Evolutionary conservation across 2,113 vertebrate species (phyloP), one percentile per base, ranked within the genome.

Genomic region (Fukomys damarensis): DNA sequence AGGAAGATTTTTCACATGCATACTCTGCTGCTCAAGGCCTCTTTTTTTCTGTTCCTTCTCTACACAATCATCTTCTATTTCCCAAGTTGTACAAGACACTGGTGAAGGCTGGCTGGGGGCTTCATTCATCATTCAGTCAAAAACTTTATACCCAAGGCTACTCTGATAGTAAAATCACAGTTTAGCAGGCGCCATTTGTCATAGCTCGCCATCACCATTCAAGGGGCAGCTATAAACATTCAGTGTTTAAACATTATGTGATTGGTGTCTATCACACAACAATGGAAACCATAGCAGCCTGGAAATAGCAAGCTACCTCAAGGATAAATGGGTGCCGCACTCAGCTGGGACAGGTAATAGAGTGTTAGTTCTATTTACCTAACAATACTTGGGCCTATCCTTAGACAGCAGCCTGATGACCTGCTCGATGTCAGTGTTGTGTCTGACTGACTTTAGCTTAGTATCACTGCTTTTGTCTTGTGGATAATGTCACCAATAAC

Each of bases 401-500:
- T 74, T 1, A 95, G 80, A 95, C 12, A 92, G 90, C 72, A 92
- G 84, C 76, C 28, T 92, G 76, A 26, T 77, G 65, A 46, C 90
- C 41, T 10, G 3, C 32, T 83, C 43, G 83, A 89, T 86, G 54
- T 74, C 65, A 94, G 30, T 59, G 79, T 70, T 61, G 58, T 74
- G 43, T 43, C 59, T 95, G n/a, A 87, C 4, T 94, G 68, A 80
- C 82, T 89, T 88, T 41, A 91, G 49, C 49, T 95, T 74, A 89
- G 72, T 28, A 93, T 72, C 65, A 79, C 7, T 68, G 54, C 35
- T 92, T 96, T 77, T 87, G 66, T 87, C 83, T 81, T 89, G 43
- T 41, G 87, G 81, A 87, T 92, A 81, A 85, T 76, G 76, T 76
- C 96, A 97, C 26, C 92, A 81, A 82, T 97, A 89, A 97, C 76